phyloP scores from a whole-genome alignment of 2,113 vertebrate species.

The Oostethus manadensis region DNA sequence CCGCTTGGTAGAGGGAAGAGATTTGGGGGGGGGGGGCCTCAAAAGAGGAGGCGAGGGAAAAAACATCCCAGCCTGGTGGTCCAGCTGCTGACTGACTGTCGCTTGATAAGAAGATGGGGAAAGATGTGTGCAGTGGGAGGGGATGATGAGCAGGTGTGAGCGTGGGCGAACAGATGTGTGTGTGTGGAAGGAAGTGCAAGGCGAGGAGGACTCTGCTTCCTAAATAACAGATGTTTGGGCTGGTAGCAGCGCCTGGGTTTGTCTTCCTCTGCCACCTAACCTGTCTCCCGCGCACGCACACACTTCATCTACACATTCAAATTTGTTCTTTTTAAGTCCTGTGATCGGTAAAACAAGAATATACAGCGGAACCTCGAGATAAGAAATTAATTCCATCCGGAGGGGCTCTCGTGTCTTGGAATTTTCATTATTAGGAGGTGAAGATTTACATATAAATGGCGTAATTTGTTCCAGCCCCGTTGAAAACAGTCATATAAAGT shows the following conservation, averaged over 20 bases:
- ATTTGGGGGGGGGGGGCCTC: background rate
- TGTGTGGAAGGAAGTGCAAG: slow-evolving; percentile 9
- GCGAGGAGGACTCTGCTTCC: slow-evolving; percentile 25
- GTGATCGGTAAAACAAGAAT: background rate
- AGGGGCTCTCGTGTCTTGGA: no score
- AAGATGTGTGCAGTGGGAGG: slow-evolving; percentile 1
- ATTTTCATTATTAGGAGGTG: no score
- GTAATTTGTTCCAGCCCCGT: no score
- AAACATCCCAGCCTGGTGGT: slow-evolving; percentile 18
- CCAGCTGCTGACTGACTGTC: slow-evolving; percentile 20
- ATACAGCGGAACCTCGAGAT: no score
- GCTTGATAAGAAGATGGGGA: slow-evolving; percentile 10
- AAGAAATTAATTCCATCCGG: no score
- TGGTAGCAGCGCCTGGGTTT: slow-evolving; percentile 43
- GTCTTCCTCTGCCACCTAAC: slow-evolving; percentile 61
- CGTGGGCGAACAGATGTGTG: slow-evolving; percentile 5
- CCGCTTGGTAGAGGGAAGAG: slow-evolving; percentile 1
- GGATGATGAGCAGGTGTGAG: slow-evolving; percentile 31
- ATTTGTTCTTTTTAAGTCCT: background rate
- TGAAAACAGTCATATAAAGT: no score
- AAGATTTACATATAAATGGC: no score
- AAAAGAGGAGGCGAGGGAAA: background rate
- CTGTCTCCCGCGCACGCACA: slow-evolving; percentile 54
- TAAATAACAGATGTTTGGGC: slow-evolving; percentile 68
- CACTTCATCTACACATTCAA: background rate